Conservation (phyloP, 2,113 vertebrate genomes). For the Procavia capensis region DNA sequence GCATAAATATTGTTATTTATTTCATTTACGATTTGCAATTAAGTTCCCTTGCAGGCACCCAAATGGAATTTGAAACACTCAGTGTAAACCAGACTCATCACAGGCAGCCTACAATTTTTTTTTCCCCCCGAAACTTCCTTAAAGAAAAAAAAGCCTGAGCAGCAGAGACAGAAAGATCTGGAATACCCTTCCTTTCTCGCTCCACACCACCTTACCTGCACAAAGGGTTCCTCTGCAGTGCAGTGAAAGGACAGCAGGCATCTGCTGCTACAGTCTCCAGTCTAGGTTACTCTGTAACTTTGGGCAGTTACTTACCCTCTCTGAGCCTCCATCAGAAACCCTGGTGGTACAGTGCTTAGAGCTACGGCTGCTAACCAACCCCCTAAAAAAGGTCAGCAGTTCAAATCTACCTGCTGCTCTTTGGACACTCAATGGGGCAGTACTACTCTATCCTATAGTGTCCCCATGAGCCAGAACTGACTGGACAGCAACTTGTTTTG, state of each 20-base stretch:
- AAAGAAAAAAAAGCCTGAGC: neutral
- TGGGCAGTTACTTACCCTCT: neutral
- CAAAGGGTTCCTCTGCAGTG: neutral
- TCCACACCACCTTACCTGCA: neutral
- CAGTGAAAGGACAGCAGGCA: neutral
- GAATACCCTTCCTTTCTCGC: neutral
- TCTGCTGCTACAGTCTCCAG: neutral
- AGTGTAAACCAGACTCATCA: slow-evolving; percentile 61
- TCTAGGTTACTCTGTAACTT: slow-evolving; percentile 6
- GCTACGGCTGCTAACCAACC: too few relatives aligned
- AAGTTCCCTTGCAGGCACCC: slow-evolving; percentile 63
- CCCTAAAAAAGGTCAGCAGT: too few relatives aligned
- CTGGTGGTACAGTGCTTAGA: too few relatives aligned
- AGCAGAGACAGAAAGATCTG: neutral
- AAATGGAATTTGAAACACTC: slow-evolving; percentile 69
- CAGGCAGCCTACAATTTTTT: slow-evolving; percentile 51
- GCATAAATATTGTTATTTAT: slow-evolving; percentile 75
- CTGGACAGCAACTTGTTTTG: too few relatives aligned
- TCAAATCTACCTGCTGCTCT: neutral
- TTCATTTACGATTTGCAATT: slow-evolving; percentile 51
- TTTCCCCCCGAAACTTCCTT: slow-evolving; percentile 50
- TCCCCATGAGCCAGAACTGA: too few relatives aligned
- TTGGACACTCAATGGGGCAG: too few relatives aligned
- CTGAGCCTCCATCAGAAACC: too few relatives aligned
- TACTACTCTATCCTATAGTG: too few relatives aligned